Evolutionary conservation across 92 coral and sea anemone genomes (phyloP).

Genomic region (Diadumene lineata): DNA sequence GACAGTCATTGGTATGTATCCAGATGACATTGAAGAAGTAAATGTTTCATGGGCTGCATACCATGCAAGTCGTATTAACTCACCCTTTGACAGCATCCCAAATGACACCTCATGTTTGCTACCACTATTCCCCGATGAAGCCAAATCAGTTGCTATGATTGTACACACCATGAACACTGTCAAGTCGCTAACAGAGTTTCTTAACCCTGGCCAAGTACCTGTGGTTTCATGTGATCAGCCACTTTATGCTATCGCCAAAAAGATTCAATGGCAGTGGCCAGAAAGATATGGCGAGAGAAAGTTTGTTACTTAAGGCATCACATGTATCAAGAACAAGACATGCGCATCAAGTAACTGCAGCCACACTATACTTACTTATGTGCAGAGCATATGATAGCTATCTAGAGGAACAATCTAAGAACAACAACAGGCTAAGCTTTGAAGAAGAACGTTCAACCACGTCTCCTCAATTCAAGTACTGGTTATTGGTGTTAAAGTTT

Average conservation of each 20-base stretch:
- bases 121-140: slow-evolving; percentile 60
- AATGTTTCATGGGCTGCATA: slow-evolving; percentile 45
- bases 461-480: no score
- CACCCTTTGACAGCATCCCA: slow-evolving; percentile 2
- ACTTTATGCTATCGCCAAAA: slow-evolving; percentile 48
- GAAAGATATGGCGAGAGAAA: slow-evolving; percentile 39
- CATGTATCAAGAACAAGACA: neutral
- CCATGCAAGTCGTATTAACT: slow-evolving; percentile 35
- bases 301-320: slow-evolving; percentile 21
- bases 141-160: slow-evolving; percentile 59
- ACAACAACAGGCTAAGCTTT: no score
- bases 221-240: slow-evolving; percentile 26
- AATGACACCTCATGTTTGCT: slow-evolving; percentile 42
- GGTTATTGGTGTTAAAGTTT: slow-evolving; percentile 45
- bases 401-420: no score
- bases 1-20: neutral
- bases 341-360: no score
- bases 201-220: slow-evolving; percentile 57
- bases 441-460: no score
- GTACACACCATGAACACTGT: slow-evolving; percentile 49
- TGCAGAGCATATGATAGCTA: no score
- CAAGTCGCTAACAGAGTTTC: slow-evolving; percentile 13
- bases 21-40: neutral
- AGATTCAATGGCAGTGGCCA: slow-evolving; percentile 53
- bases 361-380: no score